Conservation (phyloP, 2,113 vertebrate genomes). For the Tamias sibiricus region DNA sequence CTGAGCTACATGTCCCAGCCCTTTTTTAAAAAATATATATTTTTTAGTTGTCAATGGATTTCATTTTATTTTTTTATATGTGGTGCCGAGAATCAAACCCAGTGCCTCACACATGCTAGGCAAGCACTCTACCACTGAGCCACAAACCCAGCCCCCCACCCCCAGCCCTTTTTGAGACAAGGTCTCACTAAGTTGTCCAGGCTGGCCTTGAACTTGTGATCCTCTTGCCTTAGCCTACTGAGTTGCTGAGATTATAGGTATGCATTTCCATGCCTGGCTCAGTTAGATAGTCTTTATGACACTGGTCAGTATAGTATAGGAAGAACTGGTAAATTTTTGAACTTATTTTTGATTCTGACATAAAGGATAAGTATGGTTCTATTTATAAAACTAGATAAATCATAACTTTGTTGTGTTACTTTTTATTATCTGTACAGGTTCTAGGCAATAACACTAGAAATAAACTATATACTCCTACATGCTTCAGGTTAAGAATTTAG, state of each 20-base stretch:
- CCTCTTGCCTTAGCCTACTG: background rate
- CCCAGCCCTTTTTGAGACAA: too few relatives aligned
- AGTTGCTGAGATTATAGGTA: too few relatives aligned
- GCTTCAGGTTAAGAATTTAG: constrained; percentile 50
- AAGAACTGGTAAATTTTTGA: constrained; percentile 5
- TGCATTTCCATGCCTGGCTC: background rate
- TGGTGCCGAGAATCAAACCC: too few relatives aligned
- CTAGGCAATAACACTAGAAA: constrained; percentile 27
- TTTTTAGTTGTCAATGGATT: too few relatives aligned
- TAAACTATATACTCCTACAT: constrained; percentile 40
- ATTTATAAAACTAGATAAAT: constrained; percentile 56
- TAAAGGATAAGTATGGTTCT: constrained; percentile 47
- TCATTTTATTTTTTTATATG: too few relatives aligned
- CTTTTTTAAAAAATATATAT: too few relatives aligned
- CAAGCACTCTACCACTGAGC: too few relatives aligned
- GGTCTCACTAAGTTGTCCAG: too few relatives aligned
- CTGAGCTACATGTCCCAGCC: too few relatives aligned
- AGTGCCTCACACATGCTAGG: too few relatives aligned
- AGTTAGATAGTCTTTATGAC: constrained; percentile 42
- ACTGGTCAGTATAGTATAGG: background rate
- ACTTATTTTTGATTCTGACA: constrained; percentile 48
- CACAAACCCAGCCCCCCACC: too few relatives aligned
- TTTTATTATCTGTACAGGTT: constrained; percentile 54
- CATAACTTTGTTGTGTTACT: constrained; percentile 43
- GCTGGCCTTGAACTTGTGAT: too few relatives aligned